These are phyloP conservation scores for Drosophila tripunctata DNA, from an alignment of 2,888 invertebrate genomes.

Conservation along the genomic window DNA sequence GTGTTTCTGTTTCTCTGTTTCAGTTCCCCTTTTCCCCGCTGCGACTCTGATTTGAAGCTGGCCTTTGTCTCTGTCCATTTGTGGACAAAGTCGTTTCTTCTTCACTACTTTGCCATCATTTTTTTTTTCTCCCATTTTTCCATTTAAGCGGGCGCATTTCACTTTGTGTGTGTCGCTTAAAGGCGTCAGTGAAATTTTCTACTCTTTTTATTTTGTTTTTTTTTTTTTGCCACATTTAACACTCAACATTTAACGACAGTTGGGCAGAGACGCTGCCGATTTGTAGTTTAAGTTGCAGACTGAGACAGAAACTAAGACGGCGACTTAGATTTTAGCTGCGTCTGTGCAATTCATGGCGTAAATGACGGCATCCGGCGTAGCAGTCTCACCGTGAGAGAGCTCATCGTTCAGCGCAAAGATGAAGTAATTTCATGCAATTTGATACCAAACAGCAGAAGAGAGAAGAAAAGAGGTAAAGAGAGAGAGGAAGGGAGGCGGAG, in stretches of 20 bases:
- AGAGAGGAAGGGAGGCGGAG: not conserved
- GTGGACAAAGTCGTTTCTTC: constrained; percentile 37
- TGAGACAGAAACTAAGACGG: not conserved
- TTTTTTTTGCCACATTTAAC: constrained; percentile 50
- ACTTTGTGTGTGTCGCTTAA: constrained; percentile 58
- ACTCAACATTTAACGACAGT: constrained; percentile 44
- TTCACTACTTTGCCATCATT: no score
- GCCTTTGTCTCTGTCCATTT: constrained; percentile 29
- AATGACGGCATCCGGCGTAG: constrained; percentile 74
- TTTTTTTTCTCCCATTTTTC: constrained; percentile 20
- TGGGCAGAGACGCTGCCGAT: constrained; percentile 16
- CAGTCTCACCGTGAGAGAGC: constrained; percentile 44
- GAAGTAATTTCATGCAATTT: constrained; percentile 72
- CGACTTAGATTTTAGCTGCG: not conserved
- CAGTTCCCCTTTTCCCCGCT: no score
- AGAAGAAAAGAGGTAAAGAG: not conserved
- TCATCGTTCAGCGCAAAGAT: constrained; percentile 36
- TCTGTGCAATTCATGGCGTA: constrained; percentile 48
- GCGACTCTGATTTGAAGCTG: constrained; percentile 28
- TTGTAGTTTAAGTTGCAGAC: constrained; percentile 7
- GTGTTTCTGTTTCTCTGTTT: no score
- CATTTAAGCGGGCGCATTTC: constrained; percentile 54
- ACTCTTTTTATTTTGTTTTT: constrained; percentile 1
- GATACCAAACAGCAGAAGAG: constrained; percentile 6
- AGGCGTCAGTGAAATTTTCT: constrained; percentile 69